phyloP scores from a whole-genome alignment of 1,140 invertebrate genomes.

The Steinernema feltiae region DNA sequence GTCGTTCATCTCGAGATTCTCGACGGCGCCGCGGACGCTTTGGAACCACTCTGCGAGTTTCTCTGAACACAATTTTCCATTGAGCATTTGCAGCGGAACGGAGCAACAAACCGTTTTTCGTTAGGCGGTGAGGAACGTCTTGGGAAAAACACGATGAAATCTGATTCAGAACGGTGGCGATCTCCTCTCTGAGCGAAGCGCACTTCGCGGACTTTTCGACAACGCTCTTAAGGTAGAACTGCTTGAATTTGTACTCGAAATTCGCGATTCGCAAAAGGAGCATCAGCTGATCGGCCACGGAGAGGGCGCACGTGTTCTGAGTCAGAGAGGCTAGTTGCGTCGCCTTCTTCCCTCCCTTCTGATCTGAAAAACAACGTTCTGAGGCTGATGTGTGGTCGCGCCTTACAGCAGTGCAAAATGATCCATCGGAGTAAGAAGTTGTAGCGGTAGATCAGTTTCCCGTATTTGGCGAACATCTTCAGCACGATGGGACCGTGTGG shows the following conservation, averaged over 20 bases:
- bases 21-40: background rate
- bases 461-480: constrained; percentile 5
- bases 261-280: background rate
- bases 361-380: background rate
- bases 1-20: background rate
- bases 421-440: background rate
- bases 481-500: background rate
- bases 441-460: background rate
- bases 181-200: background rate
- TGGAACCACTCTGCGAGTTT: background rate
- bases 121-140: background rate
- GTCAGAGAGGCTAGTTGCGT: background rate
- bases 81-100: no score
- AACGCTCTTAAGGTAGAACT: background rate
- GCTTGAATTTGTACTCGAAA: constrained; percentile 12
- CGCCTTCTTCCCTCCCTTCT: background rate
- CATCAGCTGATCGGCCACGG: background rate
- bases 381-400: background rate
- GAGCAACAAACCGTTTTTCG: background rate
- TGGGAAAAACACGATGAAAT: background rate
- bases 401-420: background rate
- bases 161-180: background rate
- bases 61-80: background rate
- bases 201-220: background rate
- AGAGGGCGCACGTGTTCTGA: background rate